A percentile compares a stretch with the other conserved stretches of the same genome.
These are phyloP conservation scores for Lutjanus argentimaculatus DNA, from an alignment of 2,797 vertebrate species.

Conservation along the genomic window DNA sequence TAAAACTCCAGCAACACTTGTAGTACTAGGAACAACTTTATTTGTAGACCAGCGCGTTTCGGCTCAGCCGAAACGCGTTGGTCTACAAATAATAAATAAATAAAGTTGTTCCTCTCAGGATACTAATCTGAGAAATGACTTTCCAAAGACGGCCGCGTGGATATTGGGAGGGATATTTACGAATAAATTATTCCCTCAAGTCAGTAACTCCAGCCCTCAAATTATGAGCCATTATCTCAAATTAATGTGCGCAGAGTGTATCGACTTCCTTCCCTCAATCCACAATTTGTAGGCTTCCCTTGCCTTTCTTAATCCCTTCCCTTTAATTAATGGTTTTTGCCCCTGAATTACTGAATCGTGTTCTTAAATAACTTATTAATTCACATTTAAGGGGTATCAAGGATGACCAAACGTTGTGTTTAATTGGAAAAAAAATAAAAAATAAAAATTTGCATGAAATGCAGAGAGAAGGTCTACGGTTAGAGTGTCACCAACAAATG, in stretches of 20 bases:
- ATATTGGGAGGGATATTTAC: background rate
- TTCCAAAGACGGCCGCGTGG: no score
- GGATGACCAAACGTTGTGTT: rapidly evolving
- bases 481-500: background rate
- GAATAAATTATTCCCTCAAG: conserved; percentile 10
- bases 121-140: no score
- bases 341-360: background rate
- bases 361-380: conserved; percentile 16
- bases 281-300: background rate
- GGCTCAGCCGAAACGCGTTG: no score
- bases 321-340: conserved; percentile 4
- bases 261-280: background rate
- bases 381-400: background rate
- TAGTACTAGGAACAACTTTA: no score
- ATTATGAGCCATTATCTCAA: conserved; percentile 27
- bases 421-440: background rate
- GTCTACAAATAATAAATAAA: no score
- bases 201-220: conserved; percentile 16
- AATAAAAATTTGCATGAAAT: background rate
- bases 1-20: no score
- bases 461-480: background rate
- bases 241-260: conserved; percentile 16
- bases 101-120: no score
- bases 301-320: conserved; percentile 11
- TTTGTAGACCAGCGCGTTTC: no score